phyloP scores from a whole-genome alignment of 2,797 vertebrate species.

The Helicolenus hilgendorfi region DNA sequence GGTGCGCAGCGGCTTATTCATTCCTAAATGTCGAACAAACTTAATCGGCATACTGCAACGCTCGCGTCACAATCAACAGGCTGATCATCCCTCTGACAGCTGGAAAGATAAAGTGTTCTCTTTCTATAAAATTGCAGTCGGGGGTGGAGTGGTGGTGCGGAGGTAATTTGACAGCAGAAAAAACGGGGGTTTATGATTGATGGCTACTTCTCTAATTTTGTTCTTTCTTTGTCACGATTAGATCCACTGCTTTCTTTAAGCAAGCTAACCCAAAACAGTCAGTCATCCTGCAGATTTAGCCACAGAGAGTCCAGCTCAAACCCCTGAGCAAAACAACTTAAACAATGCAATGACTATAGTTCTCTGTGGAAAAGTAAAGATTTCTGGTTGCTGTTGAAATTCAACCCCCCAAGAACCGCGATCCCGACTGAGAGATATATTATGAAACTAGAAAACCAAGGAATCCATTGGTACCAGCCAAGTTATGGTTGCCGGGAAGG shows the following conservation, averaged over 20 bases:
- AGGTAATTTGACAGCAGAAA: slow-evolving; percentile 67
- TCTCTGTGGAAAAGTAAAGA: not conserved
- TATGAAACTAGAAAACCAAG: too few species aligned
- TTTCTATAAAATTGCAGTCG: slow-evolving; percentile 38
- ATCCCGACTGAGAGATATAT: too few species aligned
- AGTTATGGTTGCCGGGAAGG: too few species aligned
- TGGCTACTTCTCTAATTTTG: slow-evolving; percentile 33
- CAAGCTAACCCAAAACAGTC: slow-evolving; percentile 65
- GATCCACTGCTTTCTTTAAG: slow-evolving; percentile 63
- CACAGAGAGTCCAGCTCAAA: not conserved
- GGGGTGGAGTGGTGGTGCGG: slow-evolving; percentile 47
- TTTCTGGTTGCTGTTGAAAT: not conserved
- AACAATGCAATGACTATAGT: not conserved
- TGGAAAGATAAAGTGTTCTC: slow-evolving; percentile 62
- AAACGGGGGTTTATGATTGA: slow-evolving; percentile 62
- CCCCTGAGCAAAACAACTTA: slow-evolving; percentile 1
- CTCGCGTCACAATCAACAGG: slow-evolving; percentile 66
- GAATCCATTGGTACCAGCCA: too few species aligned
- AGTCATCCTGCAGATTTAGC: slow-evolving; percentile 29
- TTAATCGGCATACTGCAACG: slow-evolving; percentile 23
- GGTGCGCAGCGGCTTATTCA: slow-evolving; percentile 6
- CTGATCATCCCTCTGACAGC: slow-evolving; percentile 64
- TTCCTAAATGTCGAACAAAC: slow-evolving; percentile 27
- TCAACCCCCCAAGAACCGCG: accelerated
- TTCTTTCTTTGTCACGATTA: slow-evolving; percentile 23